A percentile compares a stretch with the other conserved stretches of the same genome.
phyloP scores from a whole-genome alignment of 2,888 invertebrate species.

The Drosophila cyrtoloma region DNA sequence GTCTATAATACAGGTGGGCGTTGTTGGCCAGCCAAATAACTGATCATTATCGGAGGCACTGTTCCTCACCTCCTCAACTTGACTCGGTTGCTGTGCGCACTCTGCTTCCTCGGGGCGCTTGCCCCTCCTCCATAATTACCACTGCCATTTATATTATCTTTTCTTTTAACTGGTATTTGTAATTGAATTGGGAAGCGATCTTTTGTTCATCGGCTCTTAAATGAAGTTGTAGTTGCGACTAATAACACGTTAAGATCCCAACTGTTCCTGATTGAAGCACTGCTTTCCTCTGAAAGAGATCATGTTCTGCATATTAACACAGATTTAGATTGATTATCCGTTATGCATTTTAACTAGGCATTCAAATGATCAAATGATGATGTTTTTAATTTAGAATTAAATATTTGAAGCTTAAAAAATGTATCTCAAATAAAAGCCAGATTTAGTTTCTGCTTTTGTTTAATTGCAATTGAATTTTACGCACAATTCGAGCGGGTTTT shows the following conservation, averaged over 20 bases:
- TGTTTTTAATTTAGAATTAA: neutral
- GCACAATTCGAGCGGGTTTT: neutral
- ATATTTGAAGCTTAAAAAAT: neutral
- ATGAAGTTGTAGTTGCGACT: neutral
- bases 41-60: neutral
- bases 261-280: neutral
- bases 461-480: neutral
- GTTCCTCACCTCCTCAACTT: neutral
- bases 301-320: neutral
- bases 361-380: too few relatives aligned
- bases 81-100: neutral
- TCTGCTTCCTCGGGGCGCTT: neutral
- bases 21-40: neutral
- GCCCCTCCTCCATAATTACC: neutral
- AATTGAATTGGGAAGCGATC: neutral
- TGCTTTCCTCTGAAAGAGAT: neutral
- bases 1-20: slow-evolving; percentile 40
- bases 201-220: neutral
- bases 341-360: neutral
- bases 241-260: neutral
- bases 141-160: neutral
- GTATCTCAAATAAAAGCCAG: neutral
- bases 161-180: neutral
- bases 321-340: neutral
- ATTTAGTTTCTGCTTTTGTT: neutral